Percentiles rank a stretch among this genome's conserved stretches.
phyloP scores from a whole-genome alignment of 2,888 invertebrate genomes.

The Cantharis rufa region DNA sequence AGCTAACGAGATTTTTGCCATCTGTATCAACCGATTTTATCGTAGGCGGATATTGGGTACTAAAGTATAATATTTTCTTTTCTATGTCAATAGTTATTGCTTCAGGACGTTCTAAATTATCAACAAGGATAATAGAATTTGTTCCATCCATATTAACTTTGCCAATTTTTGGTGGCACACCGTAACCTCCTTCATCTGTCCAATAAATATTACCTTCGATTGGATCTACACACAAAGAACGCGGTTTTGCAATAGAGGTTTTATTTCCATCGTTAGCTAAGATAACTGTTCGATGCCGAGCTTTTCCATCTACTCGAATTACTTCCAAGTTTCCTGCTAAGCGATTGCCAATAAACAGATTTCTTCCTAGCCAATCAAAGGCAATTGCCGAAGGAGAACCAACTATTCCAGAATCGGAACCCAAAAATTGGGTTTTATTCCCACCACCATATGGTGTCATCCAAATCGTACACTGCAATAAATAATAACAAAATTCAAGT shows the following conservation, averaged over 20 bases:
- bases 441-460: constrained; percentile 84
- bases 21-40: constrained; percentile 74
- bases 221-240: constrained; percentile 87
- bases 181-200: constrained; percentile 93
- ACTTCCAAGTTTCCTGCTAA: constrained; percentile 90
- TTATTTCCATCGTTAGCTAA: constrained; percentile 87
- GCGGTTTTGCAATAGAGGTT: constrained; percentile 85
- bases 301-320: constrained; percentile 82
- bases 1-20: constrained; percentile 69
- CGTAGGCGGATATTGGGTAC: constrained; percentile 74
- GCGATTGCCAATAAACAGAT: constrained; percentile 90
- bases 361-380: constrained; percentile 96
- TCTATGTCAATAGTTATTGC: constrained; percentile 85
- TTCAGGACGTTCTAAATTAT: constrained; percentile 74
- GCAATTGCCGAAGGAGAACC: constrained; percentile 91
- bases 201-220: constrained; percentile 94
- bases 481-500: neutral
- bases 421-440: constrained; percentile 80
- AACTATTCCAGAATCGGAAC: constrained; percentile 82
- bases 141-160: constrained; percentile 94
- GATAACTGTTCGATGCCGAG: constrained; percentile 81
- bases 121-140: constrained; percentile 73
- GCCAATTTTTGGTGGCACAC: constrained; percentile 86
- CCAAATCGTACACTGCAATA: constrained; percentile 76
- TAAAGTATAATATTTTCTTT: constrained; percentile 85